A percentile compares a stretch with the other conserved stretches of the same genome.
Evolutionary conservation across 2,888 invertebrate species (phyloP).

Genomic region (Sympetrum striolatum): DNA sequence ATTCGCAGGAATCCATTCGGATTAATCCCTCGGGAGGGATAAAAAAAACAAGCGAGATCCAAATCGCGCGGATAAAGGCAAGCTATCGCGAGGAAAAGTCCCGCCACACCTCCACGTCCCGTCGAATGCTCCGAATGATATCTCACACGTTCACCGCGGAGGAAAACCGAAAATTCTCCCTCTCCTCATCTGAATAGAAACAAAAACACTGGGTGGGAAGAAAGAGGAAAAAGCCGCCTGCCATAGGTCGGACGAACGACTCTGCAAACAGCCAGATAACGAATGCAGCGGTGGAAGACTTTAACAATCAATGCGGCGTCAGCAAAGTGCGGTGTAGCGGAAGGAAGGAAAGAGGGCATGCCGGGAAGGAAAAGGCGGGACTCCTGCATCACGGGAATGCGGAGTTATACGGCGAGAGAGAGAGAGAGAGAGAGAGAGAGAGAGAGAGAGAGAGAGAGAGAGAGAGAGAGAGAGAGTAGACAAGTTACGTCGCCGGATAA

Average conservation of each 20-base stretch:
- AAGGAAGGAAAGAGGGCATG: background rate
- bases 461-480: background rate
- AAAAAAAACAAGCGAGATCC: too few relatives aligned
- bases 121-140: too few relatives aligned
- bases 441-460: too few relatives aligned
- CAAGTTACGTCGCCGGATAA: background rate
- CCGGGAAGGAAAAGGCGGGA: too few relatives aligned
- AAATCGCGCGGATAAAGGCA: too few relatives aligned
- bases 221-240: background rate
- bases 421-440: too few relatives aligned
- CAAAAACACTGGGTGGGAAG: background rate
- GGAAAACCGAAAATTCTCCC: background rate
- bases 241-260: background rate
- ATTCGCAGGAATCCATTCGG: too few relatives aligned
- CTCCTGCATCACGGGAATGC: background rate
- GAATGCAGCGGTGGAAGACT: background rate
- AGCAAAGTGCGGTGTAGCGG: background rate
- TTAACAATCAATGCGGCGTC: constrained; percentile 14
- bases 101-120: too few relatives aligned
- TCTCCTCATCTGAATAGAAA: background rate
- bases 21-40: too few relatives aligned
- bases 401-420: background rate
- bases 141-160: too few relatives aligned
- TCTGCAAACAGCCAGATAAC: background rate
- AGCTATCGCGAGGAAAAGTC: too few relatives aligned